These are phyloP conservation scores for Acrocephalus arundinaceus DNA, from an alignment of 2,113 vertebrate species.

Conservation along the genomic window DNA sequence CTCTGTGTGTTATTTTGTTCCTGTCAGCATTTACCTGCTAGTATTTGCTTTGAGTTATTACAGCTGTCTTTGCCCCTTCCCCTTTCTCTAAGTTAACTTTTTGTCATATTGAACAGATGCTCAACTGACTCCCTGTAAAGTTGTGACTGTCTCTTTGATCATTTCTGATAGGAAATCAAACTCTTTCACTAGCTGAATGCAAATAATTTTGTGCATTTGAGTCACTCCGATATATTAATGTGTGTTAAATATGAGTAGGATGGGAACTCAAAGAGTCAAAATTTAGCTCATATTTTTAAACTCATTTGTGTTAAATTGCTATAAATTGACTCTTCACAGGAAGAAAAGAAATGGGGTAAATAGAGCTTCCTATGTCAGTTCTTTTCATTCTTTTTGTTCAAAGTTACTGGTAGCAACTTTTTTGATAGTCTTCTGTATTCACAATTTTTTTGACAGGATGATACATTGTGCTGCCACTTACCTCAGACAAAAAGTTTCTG, in stretches of 20 bases:
- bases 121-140: background rate
- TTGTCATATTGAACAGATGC: background rate
- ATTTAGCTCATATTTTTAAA: background rate
- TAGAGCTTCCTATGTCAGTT: background rate
- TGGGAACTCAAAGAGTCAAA: background rate
- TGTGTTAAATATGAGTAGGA: background rate
- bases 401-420: background rate
- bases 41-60: background rate
- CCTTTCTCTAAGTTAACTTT: background rate
- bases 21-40: background rate
- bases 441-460: background rate
- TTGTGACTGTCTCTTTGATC: background rate
- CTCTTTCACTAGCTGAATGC: background rate
- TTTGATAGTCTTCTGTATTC: background rate
- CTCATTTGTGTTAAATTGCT: background rate
- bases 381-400: background rate
- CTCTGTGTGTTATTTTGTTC: background rate
- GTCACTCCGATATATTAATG: background rate
- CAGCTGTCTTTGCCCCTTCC: background rate
- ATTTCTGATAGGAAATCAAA: background rate
- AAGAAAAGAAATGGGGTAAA: background rate
- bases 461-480: background rate
- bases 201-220: background rate
- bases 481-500: background rate
- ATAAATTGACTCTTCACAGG: background rate